These are phyloP conservation scores for Hystrix brachyura DNA, from an alignment of 2,113 vertebrate genomes.

Conservation along the genomic window DNA sequence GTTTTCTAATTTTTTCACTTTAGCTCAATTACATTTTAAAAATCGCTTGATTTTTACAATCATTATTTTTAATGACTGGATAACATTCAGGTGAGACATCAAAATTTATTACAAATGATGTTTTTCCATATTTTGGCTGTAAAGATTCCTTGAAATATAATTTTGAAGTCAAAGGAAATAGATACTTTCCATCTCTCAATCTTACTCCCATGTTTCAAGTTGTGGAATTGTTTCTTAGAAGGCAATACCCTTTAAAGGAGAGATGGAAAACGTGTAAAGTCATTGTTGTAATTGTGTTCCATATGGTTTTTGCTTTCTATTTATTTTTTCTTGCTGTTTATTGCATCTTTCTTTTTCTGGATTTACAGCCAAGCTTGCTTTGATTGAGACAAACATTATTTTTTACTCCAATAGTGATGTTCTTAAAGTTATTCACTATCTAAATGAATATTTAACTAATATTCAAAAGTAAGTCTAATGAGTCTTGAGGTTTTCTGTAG, in stretches of 20 bases:
- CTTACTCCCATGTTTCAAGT: constrained; percentile 32
- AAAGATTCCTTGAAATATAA: constrained; percentile 7
- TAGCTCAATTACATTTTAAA: not conserved
- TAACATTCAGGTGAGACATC: not conserved
- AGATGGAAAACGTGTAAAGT: not conserved
- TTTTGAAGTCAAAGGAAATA: constrained; percentile 49
- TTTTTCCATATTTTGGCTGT: constrained; percentile 34
- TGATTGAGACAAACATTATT: constrained; percentile 22
- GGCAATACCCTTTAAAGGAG: constrained; percentile 14
- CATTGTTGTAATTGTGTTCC: constrained; percentile 5
- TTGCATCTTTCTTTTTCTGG: not conserved
- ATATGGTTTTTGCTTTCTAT: not conserved
- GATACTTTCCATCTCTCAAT: not conserved
- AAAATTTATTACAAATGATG: not conserved
- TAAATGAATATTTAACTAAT: constrained; percentile 9
- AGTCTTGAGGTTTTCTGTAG: not conserved
- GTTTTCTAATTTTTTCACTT: constrained; percentile 33
- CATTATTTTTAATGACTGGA: constrained; percentile 44
- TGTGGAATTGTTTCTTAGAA: not conserved
- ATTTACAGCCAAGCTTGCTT: not conserved
- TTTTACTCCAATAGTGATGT: not conserved
- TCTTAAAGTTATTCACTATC: not conserved
- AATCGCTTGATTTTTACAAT: not conserved
- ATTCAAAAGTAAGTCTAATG: not conserved
- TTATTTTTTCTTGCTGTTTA: constrained; percentile 37